These are phyloP conservation scores for Scaptomyza reducta DNA, from an alignment of 2,888 invertebrate species.

Conservation along the genomic window DNA sequence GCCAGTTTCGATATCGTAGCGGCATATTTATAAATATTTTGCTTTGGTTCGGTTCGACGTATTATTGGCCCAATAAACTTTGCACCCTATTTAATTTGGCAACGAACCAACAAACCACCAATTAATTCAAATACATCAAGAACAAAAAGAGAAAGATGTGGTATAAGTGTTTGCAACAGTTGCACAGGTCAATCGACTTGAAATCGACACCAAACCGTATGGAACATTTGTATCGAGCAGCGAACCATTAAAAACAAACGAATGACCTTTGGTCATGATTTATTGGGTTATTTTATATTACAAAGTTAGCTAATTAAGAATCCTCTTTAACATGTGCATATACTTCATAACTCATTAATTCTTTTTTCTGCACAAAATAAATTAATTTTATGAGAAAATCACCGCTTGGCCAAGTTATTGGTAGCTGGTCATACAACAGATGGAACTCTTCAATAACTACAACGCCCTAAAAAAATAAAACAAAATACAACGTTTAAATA, in stretches of 20 bases:
- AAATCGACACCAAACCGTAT: constrained; percentile 12
- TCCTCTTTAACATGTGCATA: neutral
- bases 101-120: constrained; percentile 41
- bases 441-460: neutral
- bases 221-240: neutral
- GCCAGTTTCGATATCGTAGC: constrained; percentile 53
- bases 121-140: too few relatives aligned
- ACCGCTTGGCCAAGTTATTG: neutral
- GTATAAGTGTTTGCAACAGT: neutral
- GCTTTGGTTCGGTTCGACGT: constrained; percentile 18
- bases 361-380: neutral
- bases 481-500: neutral
- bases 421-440: fast-evolving
- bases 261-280: constrained; percentile 11
- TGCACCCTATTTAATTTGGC: constrained; percentile 66
- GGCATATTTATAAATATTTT: constrained; percentile 22
- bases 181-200: constrained; percentile 19
- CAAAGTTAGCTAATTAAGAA: neutral
- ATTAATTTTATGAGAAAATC: neutral
- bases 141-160: too few relatives aligned
- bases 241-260: neutral
- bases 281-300: constrained; percentile 3
- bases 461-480: neutral
- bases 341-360: neutral
- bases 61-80: constrained; percentile 77